These are phyloP conservation scores for Pholis gunnellus DNA, from an alignment of 2,113 vertebrate species.

Conservation along the genomic window DNA sequence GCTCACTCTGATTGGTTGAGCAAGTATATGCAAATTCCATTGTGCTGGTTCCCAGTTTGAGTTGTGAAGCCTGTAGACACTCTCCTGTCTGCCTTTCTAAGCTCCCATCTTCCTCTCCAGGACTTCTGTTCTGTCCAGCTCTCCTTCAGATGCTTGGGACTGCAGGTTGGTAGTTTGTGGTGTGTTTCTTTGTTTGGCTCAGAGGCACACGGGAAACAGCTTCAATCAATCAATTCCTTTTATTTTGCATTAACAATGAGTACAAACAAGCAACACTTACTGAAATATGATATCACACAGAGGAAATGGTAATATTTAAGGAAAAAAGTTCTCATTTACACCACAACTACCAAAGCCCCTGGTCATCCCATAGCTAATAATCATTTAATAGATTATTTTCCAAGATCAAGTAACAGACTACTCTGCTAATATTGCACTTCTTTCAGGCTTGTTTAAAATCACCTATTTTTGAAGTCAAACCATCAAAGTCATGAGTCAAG, in stretches of 20 bases:
- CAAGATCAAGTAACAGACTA: background rate
- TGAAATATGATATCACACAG: background rate
- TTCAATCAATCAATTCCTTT: background rate
- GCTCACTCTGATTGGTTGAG: background rate
- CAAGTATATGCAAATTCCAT: too few relatives aligned
- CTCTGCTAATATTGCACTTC: background rate
- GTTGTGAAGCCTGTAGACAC: background rate
- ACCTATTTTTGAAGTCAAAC: background rate
- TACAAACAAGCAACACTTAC: background rate
- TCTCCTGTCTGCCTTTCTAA: slow-evolving; percentile 21
- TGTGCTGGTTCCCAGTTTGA: background rate
- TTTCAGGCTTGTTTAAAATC: background rate
- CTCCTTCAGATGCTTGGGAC: slow-evolving; percentile 79
- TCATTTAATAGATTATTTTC: too few relatives aligned
- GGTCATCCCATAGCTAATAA: too few relatives aligned
- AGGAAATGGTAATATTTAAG: background rate
- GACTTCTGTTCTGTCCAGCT: slow-evolving; percentile 85
- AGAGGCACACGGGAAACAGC: slow-evolving; percentile 43
- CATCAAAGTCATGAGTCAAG: background rate
- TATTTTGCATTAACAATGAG: background rate
- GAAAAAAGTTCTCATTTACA: background rate
- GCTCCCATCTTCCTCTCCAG: slow-evolving; percentile 74
- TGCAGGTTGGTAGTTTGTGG: slow-evolving; percentile 84
- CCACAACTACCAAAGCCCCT: too few relatives aligned
- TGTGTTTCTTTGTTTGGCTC: slow-evolving; percentile 39